Percentiles rank a stretch among this genome's conserved stretches.
phyloP scores from a whole-genome alignment of 2,888 invertebrate genomes.

The Lepidochitona cinerea region DNA sequence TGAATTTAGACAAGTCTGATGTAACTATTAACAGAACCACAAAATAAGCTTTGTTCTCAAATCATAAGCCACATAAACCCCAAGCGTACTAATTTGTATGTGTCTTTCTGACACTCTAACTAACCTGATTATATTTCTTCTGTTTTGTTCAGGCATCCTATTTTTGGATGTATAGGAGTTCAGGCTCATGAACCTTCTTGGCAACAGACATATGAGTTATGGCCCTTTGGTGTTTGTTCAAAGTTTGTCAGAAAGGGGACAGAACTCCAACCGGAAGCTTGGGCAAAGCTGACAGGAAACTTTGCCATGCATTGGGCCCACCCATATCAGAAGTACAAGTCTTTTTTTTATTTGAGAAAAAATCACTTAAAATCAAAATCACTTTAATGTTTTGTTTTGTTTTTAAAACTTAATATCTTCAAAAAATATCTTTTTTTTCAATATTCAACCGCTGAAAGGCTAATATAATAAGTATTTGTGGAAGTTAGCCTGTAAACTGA shows the following conservation, averaged over 20 bases:
- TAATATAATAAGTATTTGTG: no score
- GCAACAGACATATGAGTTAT: constrained; percentile 46
- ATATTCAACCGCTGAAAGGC: background rate
- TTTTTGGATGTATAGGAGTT: constrained; percentile 66
- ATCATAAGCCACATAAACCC: no score
- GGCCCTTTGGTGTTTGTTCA: constrained; percentile 63
- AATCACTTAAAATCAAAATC: no score
- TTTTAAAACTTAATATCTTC: background rate
- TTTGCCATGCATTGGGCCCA: constrained; percentile 58
- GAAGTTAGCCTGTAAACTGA: no score
- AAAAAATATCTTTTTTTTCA: background rate
- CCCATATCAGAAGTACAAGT: constrained; percentile 48
- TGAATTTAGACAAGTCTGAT: no score
- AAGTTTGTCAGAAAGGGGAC: constrained; percentile 41
- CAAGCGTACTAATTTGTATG: no score
- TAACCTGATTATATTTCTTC: no score
- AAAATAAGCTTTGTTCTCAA: no score
- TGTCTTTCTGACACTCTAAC: no score
- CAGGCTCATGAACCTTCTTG: constrained; percentile 63
- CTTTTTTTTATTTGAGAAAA: no score
- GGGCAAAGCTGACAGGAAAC: constrained; percentile 35
- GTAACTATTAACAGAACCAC: no score
- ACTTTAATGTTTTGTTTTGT: no score
- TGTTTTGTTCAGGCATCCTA: constrained; percentile 30
- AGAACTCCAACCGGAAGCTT: constrained; percentile 33